These are phyloP conservation scores for Cydia splendana DNA, from an alignment of 1,140 invertebrate species.

Conservation along the genomic window DNA sequence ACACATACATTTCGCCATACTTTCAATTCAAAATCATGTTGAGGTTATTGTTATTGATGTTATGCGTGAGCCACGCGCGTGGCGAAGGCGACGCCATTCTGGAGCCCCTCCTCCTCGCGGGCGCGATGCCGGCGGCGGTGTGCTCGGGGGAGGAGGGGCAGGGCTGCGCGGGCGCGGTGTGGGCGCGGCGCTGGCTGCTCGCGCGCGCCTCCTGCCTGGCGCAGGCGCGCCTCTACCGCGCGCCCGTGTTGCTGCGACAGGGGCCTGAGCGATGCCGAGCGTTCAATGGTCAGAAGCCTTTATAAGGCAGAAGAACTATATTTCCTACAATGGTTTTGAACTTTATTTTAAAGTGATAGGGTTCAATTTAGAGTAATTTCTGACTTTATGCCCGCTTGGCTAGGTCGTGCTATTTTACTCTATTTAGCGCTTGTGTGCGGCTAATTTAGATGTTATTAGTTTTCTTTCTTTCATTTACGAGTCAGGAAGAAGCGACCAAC, in stretches of 20 bases:
- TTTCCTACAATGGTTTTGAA: too few relatives aligned
- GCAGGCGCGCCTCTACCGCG: background rate
- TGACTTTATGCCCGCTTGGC: too few relatives aligned
- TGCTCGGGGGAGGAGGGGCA: conserved; percentile 25
- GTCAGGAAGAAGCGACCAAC: too few relatives aligned
- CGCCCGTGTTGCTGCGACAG: conserved; percentile 7
- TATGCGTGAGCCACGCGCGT: background rate
- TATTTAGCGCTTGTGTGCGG: too few relatives aligned
- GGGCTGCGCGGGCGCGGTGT: conserved; percentile 40
- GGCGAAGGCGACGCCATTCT: background rate
- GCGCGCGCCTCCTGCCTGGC: conserved; percentile 37
- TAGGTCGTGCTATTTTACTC: too few relatives aligned
- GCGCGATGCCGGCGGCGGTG: background rate
- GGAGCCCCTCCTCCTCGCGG: background rate
- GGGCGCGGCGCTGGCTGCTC: conserved; percentile 36
- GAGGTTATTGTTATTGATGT: background rate
- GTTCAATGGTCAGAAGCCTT: background rate
- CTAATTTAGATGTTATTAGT: too few relatives aligned
- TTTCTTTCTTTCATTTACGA: too few relatives aligned
- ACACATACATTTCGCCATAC: too few relatives aligned
- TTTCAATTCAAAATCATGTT: background rate
- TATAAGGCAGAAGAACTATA: too few relatives aligned
- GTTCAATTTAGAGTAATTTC: too few relatives aligned
- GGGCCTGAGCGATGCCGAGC: background rate
- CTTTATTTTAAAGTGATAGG: too few relatives aligned